Evolutionary conservation across 2,888 invertebrate genomes (phyloP).

Genomic region (Stenoptilia bipunctidactyla): DNA sequence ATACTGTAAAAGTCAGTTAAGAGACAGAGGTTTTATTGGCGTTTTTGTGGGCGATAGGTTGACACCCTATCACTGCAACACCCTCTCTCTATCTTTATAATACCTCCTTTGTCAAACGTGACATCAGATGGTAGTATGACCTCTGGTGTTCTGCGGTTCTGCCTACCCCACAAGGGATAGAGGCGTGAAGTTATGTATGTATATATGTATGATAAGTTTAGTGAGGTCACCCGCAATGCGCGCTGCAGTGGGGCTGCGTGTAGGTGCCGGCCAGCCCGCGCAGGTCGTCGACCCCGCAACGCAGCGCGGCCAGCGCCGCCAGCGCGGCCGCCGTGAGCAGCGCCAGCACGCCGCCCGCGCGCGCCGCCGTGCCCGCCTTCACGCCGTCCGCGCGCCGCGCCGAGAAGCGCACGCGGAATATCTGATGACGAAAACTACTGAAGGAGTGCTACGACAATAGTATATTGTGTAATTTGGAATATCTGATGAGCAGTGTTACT

Average conservation of each 20-base stretch:
- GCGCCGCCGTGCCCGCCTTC: constrained; percentile 46
- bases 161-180: not conserved
- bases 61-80: too few relatives aligned
- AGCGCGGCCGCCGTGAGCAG: constrained; percentile 33
- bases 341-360: constrained; percentile 43
- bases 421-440: too few relatives aligned
- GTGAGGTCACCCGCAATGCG: constrained; percentile 31
- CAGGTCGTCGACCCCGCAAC: constrained; percentile 30
- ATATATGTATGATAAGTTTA: not conserved
- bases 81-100: too few relatives aligned
- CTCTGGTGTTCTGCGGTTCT: too few relatives aligned
- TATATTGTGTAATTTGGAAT: too few relatives aligned
- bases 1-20: too few relatives aligned
- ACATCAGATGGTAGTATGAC: too few relatives aligned
- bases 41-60: too few relatives aligned
- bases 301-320: constrained; percentile 26
- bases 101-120: too few relatives aligned
- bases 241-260: constrained; percentile 35
- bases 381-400: constrained; percentile 45
- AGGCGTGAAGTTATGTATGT: not conserved
- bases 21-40: too few relatives aligned
- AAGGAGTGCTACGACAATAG: too few relatives aligned
- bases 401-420: constrained; percentile 53
- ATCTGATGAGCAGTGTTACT: too few relatives aligned
- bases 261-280: constrained; percentile 21